phyloP scores from a whole-genome alignment of 2,113 vertebrate genomes.

The Psittacula cyanocephala region DNA sequence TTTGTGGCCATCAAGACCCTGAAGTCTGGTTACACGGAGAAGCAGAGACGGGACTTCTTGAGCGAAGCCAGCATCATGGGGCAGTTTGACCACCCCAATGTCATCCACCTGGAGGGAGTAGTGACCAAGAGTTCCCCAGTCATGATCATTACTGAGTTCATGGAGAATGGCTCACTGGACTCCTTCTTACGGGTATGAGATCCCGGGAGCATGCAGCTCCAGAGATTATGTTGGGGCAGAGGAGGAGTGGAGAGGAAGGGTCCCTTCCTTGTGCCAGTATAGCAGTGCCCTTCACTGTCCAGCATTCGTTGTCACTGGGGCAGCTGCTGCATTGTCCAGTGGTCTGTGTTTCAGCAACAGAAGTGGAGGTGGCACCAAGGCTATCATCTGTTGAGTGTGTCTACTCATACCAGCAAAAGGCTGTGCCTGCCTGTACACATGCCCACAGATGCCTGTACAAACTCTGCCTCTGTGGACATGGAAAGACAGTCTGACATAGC shows the following conservation, averaged over 20 bases:
- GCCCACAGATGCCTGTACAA: not conserved
- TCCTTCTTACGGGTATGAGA: conserved; percentile 90
- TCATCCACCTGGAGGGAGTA: conserved; percentile 94
- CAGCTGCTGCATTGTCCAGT: not conserved
- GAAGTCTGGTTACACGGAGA: conserved; percentile 95
- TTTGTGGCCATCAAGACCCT: conserved; percentile 98
- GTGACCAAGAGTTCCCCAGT: conserved; percentile 95
- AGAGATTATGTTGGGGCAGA: not conserved
- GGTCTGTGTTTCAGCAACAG: not conserved
- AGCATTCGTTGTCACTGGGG: not conserved
- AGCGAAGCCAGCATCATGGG: conserved; percentile 98
- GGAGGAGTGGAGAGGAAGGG: not conserved
- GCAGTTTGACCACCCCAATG: conserved; percentile 95
- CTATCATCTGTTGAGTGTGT: not conserved
- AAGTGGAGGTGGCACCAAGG: not conserved
- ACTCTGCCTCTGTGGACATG: not conserved
- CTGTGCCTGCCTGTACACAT: not conserved
- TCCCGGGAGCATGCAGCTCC: not conserved
- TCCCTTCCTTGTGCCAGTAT: not conserved
- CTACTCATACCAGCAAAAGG: rapidly evolving
- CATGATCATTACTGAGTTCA: conserved; percentile 98
- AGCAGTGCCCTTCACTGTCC: not conserved
- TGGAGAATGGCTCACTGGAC: conserved; percentile 96
- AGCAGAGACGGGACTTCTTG: conserved; percentile 94
- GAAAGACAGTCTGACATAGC: not conserved